Base-by-base conservation (phyloP, 2,888 invertebrate species). In the Eilema griseolum region DNA sequence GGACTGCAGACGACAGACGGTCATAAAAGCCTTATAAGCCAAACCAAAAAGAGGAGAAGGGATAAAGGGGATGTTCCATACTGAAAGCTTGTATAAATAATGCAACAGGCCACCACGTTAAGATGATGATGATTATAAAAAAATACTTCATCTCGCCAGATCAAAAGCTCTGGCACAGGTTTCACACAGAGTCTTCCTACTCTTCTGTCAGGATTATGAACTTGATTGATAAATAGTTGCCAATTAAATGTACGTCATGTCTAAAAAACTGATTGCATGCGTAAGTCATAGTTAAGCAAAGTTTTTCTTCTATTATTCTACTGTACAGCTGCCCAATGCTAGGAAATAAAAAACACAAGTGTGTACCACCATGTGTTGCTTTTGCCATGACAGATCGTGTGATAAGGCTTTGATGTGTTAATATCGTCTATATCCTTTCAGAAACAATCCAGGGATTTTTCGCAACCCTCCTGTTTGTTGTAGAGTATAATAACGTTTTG, bases 321-420 rank as follows among this genome's bases (percentile, higher is more conserved):
- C 26, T 61, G 16, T 8, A 26, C 2, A 37, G 28, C 28, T 11
- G 61, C 62, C 46, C 12, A 52, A 72, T 70, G 60, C 26, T 24
- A 41, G 16, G 62, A 28, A 66, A 69, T 61, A 79, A 46, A 79
- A 75, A 72, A 71, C 68, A 69, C 70, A 63, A 69, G 56, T 73
- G 67, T 71, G 70, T 72, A 41, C 66, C 23, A 67, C 77, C 78
- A 77, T 78, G 62, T 79, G 80, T 77, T 79, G 72, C 73, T 64
- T 72, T 62, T 66, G 69, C 71, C 71, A 75, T 79, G 83, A 81
- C 81, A 81, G 78, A 79, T 83, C 76, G 81, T 78, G 77, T 79
- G 82, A 80, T 79, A 80, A 66, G 72, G 68, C 80, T 82, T 83
- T 86, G 86, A 84, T 85, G 85, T 85, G 85, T 80, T 86, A 85